These are phyloP conservation scores for Ceuthmochares aereus DNA, from an alignment of 2,113 vertebrate species.

Conservation along the genomic window DNA sequence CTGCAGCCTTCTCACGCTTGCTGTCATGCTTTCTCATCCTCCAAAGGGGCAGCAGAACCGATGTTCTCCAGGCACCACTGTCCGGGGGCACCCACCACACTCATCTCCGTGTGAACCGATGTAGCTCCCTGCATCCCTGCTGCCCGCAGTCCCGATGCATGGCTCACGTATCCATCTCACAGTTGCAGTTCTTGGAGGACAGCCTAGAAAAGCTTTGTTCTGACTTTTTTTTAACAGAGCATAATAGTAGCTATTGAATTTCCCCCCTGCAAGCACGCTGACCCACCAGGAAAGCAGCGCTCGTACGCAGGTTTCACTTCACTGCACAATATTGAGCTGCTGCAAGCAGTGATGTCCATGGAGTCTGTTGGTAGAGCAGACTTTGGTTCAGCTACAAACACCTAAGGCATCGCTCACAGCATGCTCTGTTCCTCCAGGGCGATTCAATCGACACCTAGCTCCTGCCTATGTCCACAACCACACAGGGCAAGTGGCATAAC, in stretches of 20 bases:
- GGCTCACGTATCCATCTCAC: neutral
- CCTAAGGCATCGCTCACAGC: neutral
- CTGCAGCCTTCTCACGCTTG: neutral
- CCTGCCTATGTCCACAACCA: neutral
- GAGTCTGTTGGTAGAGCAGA: neutral
- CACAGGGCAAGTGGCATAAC: neutral
- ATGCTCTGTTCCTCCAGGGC: neutral
- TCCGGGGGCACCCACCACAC: neutral
- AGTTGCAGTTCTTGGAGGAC: neutral
- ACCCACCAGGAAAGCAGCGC: neutral
- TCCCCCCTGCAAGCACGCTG: neutral
- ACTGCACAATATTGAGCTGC: neutral
- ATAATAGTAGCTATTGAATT: neutral
- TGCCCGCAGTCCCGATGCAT: neutral
- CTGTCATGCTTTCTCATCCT: neutral
- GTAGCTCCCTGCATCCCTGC: neutral
- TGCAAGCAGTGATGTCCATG: neutral
- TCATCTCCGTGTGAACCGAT: neutral
- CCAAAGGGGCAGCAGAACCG: neutral
- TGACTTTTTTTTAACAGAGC: neutral
- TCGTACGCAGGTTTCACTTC: neutral
- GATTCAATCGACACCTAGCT: neutral
- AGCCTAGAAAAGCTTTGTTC: neutral
- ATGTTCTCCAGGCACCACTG: neutral
- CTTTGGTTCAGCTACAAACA: neutral